Evolutionary conservation across 92 coral and sea anemone genomes (phyloP).

Genomic region (Phenganax subtilis): DNA sequence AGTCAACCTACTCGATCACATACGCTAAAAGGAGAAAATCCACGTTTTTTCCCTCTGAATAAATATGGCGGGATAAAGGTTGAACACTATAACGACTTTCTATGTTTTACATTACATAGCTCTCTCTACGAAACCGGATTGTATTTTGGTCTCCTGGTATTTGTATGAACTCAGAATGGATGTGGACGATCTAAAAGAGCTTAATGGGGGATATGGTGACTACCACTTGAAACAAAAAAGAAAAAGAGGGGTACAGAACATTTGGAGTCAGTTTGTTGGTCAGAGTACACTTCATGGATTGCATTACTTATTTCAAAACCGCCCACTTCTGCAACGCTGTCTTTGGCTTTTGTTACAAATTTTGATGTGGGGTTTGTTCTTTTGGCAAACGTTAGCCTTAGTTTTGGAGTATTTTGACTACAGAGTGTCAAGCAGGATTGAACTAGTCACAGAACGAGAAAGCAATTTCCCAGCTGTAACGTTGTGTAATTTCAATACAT

Average conservation of each 20-base stretch:
- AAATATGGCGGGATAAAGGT: no score
- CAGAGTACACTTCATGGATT: constrained; percentile 28
- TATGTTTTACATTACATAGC: no score
- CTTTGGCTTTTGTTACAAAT: constrained; percentile 10
- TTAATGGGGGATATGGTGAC: neutral
- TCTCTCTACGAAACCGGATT: neutral
- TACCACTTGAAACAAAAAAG: constrained; percentile 9
- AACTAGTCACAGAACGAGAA: constrained; percentile 19
- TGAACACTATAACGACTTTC: no score
- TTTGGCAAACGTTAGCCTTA: constrained; percentile 23
- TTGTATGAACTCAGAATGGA: neutral
- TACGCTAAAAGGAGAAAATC: no score
- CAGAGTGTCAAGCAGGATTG: constrained; percentile 18
- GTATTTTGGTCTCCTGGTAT: neutral
- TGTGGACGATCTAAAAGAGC: neutral
- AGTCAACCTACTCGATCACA: no score
- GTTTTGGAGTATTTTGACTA: constrained; percentile 9
- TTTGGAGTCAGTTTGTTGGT: constrained; percentile 1
- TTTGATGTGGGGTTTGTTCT: constrained; percentile 5
- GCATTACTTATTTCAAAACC: constrained; percentile 18
- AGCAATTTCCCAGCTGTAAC: constrained; percentile 36
- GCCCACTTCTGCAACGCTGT: constrained; percentile 14
- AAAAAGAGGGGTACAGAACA: neutral
- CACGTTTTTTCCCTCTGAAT: no score
- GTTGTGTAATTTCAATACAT: constrained; percentile 24